These are phyloP conservation scores for Drosophila neocordata DNA, from an alignment of 1,140 invertebrate species.

Conservation along the genomic window DNA sequence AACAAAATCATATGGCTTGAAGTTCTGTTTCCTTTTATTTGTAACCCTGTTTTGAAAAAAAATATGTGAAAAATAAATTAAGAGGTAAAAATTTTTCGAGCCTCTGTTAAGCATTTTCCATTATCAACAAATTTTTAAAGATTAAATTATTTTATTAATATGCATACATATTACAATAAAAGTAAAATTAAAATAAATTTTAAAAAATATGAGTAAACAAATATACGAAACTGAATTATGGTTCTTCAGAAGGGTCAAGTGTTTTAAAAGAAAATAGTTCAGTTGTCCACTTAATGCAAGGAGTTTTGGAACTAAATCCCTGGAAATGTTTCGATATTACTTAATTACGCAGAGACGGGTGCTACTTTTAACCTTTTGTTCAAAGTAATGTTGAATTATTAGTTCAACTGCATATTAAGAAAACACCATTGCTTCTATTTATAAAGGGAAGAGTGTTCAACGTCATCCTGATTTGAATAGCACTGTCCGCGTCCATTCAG, in stretches of 20 bases:
- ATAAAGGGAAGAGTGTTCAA: too few species aligned
- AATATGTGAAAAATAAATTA: constrained; percentile 27
- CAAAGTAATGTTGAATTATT: too few species aligned
- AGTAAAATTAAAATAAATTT: constrained; percentile 53
- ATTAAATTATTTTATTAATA: constrained; percentile 70
- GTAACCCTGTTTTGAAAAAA: constrained; percentile 2
- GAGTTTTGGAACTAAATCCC: constrained; percentile 41
- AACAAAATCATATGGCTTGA: constrained; percentile 33
- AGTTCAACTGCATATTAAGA: too few species aligned
- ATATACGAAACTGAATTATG: constrained; percentile 15
- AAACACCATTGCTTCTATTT: too few species aligned
- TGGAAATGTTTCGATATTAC: constrained; percentile 56
- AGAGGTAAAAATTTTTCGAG: constrained; percentile 22
- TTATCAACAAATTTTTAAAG: constrained; percentile 24
- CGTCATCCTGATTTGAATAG: too few species aligned
- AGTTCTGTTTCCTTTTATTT: constrained; percentile 17
- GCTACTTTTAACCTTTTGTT: too few species aligned
- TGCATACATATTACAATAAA: constrained; percentile 45
- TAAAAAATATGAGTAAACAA: constrained; percentile 59
- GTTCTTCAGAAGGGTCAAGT: background rate
- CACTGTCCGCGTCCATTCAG: too few species aligned
- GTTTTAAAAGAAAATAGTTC: background rate
- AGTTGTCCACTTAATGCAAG: background rate
- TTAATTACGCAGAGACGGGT: too few species aligned
- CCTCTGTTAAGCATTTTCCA: constrained; percentile 43